Conservation (phyloP, 30 jellyfish, hydroid and myxozoan genomes). For the Euphysa ruthae region DNA sequence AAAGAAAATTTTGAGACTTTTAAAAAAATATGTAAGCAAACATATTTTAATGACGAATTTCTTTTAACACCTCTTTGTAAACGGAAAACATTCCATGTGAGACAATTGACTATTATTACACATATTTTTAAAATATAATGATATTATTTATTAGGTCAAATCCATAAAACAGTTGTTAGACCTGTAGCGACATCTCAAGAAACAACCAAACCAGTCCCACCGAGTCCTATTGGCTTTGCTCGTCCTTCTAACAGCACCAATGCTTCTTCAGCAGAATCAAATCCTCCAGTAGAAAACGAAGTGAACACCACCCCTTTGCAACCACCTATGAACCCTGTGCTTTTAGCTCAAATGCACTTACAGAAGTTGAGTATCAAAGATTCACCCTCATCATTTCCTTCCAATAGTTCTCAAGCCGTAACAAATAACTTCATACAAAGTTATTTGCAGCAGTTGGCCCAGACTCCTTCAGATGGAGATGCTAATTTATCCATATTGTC, state of each 20-base stretch:
- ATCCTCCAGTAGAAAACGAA: background rate
- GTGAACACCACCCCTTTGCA: conserved; percentile 12
- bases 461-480: conserved; percentile 14
- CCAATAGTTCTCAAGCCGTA: conserved; percentile 14
- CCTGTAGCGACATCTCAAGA: conserved; percentile 2
- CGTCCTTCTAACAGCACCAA: conserved; percentile 4
- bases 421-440: conserved; percentile 20
- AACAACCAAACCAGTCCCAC: background rate
- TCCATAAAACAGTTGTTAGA: background rate
- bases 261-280: background rate
- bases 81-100: too few species aligned
- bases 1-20: too few species aligned
- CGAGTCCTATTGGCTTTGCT: conserved; percentile 14
- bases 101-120: too few species aligned
- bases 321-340: conserved; percentile 30
- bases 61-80: too few species aligned
- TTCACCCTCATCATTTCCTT: conserved; percentile 4
- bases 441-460: conserved; percentile 28
- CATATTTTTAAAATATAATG: too few species aligned
- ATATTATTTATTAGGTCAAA: background rate
- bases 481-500: conserved; percentile 1
- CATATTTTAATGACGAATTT: too few species aligned
- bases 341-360: conserved; percentile 30
- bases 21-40: too few species aligned
- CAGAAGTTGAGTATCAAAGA: conserved; percentile 27